Base-by-base conservation (phyloP, 2,888 invertebrate genomes). In the Cepaea hortensis region DNA sequence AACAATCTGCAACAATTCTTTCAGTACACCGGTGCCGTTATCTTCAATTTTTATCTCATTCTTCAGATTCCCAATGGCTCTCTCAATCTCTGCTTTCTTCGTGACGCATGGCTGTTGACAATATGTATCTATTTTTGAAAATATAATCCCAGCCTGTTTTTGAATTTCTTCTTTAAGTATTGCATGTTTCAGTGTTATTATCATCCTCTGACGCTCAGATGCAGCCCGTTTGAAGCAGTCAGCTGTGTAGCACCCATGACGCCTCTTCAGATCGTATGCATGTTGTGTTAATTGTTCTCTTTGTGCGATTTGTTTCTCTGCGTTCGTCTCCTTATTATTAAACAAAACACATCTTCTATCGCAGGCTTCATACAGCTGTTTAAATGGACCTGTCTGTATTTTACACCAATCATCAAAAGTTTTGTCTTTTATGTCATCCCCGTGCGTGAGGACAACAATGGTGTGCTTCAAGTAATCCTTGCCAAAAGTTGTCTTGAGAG, bases 371-470 rank as follows among this genome's bases (percentile, higher is more conserved):
- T 35, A 35, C 35, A 35, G 35, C 35, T 35, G 35, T 35, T 35
- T 35, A 35, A 35, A 35, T 35, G 35, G 35, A 35, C 35, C 35
- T 35, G 35, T 35, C 35, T 35, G 35, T 7, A 23, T 11, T 7
- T 48, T n/a, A 55, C 77, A 55, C 77, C 77, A 79, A 18, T 13
- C 15, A 4, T 79, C 55, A n/a, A 79, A 79, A 79, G 18, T 79
- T 15, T 11, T n/a, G 9, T 75, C 15, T 11, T 11, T 7, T 20
- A 55, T 18, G 5, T 50, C 5, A 79, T 79, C 77, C 7, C 77
- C 77, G 4, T 20, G 15, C 9, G 77, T 79, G 7, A 79, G 50
- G 20, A 79, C 55, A 20, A 48, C 13, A n/a, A 79, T 55, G n/a
- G 35, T 35, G 35, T 35, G 35, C 35, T 35, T 35, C 35, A 35